phyloP scores from a whole-genome alignment of 1,140 invertebrate genomes.

The Drosophila arawakana region DNA sequence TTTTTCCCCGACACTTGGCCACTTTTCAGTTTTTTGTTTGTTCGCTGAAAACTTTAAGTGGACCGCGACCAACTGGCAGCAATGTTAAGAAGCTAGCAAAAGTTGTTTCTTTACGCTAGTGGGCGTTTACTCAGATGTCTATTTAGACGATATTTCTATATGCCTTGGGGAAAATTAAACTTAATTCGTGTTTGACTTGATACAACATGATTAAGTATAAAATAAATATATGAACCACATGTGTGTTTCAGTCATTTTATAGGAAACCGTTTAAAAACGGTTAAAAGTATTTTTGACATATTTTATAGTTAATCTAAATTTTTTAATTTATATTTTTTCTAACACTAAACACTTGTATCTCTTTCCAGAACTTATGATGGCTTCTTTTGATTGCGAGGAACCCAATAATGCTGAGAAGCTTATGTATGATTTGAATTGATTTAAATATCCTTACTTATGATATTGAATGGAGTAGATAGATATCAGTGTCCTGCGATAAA shows the following conservation, averaged over 20 bases:
- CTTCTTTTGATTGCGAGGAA: conserved; percentile 81
- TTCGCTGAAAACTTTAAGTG: conserved; percentile 17
- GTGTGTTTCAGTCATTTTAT: no score
- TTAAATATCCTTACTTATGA: neutral
- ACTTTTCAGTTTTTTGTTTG: conserved; percentile 26
- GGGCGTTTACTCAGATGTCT: neutral
- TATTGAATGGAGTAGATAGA: neutral
- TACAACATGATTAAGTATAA: no score
- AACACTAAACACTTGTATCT: no score
- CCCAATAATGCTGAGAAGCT: conserved; percentile 79
- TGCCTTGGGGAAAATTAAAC: neutral
- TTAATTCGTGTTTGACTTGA: neutral
- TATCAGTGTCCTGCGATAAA: conserved; percentile 17
- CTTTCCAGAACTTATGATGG: conserved; percentile 77
- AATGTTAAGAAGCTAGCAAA: neutral
- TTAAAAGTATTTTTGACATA: neutral
- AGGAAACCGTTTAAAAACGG: no score
- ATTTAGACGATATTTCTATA: neutral
- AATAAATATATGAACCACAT: no score
- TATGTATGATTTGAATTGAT: conserved; percentile 78
- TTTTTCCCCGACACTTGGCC: conserved; percentile 10
- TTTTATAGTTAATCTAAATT: neutral
- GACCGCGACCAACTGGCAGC: conserved; percentile 8
- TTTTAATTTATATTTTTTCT: neutral
- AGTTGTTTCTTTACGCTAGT: neutral